Base-by-base conservation (phyloP, 1,140 invertebrate genomes). In the Xylocopa sonorina region DNA sequence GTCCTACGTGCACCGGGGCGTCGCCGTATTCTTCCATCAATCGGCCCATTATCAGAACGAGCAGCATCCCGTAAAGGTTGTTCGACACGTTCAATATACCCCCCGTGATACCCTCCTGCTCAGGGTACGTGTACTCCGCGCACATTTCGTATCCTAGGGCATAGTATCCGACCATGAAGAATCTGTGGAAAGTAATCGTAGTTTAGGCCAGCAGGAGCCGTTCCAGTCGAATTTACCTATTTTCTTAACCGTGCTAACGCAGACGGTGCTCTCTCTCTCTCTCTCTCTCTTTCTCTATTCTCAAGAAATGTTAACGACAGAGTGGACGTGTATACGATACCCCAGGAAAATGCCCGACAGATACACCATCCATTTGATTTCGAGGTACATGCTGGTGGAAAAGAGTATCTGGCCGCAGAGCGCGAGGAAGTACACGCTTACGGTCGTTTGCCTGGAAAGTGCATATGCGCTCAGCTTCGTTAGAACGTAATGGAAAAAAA, bases 101-200 rank as follows among this genome's bases (percentile, higher is more conserved):
- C 21, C 94, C 94, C 6, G 95, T 94, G 3, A 94, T 95, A 4
- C 94, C 94, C 89, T 96, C 96, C 1, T 95, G 93, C 80, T 96
- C 95, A 0, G 96, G 96, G 89, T 95, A 97, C 1, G 96, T 97
- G 51, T 96, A 94, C 89, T 97, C 96, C 16, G 95, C 95, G 27
- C 95, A 96, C 89, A 96, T 95, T 88, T 97, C 96, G 91, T 96
- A 97, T 10, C 96, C 96, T 27, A 96, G 90, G 2, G 96, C 94
- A 16, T 96, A 86, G 88, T 96, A 97, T 4, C 95, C 95, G 16
- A 95, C 95, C 95, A 96, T 96, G 89, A 96, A 96, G 86, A 95
- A 95, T 50, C 77, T 78, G 38, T 27, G 41, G 21, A 78, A 62
- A 64, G 43, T 48, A 73, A 53, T 53, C 32, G 18, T 9, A 1